Evolutionary conservation across 53 echinoderm and acorn worm genomes (phyloP), one percentile per base, ranked within the genome.

Genomic region (Paelopatides confundens): DNA sequence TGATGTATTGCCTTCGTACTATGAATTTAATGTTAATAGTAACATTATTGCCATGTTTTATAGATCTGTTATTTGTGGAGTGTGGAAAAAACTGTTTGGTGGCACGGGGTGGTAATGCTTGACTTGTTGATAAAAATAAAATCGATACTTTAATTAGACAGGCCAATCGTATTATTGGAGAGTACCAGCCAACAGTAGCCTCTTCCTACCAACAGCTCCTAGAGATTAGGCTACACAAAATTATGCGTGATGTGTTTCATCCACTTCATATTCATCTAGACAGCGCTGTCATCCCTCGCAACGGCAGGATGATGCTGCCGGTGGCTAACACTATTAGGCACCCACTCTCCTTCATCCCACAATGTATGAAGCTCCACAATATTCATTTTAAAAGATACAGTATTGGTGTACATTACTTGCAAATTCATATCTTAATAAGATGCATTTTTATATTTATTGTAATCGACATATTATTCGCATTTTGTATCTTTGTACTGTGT

Each of bases 261-360:
- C 58, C 62, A 30, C 39, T 62, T 31, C 21, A 28, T 50, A 2
- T 3, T 0, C 3, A 17, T 39, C 23, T 70, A 17, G 38, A 70
- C 40, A 39, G 26, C 9, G 38, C 38, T 23, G 71, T 36, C 21
- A 37, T 39, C 39, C 3, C 53, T 39, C 71, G 39, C 0, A 70
- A 9, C 36, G 71, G 71, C 17, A 70, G 71, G 71, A 70, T 70
- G 38, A 70, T 13, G 26, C 71, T 70, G 71, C 38, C 71, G 39
- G 35, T 8, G 39, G 38, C 71, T 9, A 36, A 11, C 36, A 14
- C 71, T 23, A 70, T 36, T 36, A 53, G 71, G 32, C 39, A 70
- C n/a, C 71, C 39, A 38, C 38, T 18, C 5, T 71, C 43, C 18
- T 38, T 71, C 27, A 38, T 40, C 6, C 71, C 71, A 37, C 40